A percentile compares a stretch with the other conserved stretches of the same genome.
These are phyloP conservation scores for Augochlorella aurata DNA, from an alignment of 2,888 invertebrate genomes.

Conservation along the genomic window DNA sequence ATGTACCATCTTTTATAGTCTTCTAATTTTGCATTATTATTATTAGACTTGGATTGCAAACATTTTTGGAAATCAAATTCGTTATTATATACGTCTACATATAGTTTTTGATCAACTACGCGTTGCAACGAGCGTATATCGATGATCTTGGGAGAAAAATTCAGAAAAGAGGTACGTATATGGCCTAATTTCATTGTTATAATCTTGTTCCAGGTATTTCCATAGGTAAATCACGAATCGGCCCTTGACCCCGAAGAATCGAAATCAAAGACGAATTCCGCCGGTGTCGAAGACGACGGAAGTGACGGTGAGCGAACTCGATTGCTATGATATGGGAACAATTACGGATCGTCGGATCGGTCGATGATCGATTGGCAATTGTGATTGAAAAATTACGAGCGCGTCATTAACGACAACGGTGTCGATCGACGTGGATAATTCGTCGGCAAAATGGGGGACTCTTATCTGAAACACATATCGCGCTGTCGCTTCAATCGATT, in stretches of 20 bases:
- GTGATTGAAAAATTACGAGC: conserved; percentile 3
- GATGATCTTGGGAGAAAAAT: too few species aligned
- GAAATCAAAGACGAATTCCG: neutral
- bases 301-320: neutral
- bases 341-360: neutral
- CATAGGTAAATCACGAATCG: neutral
- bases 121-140: too few species aligned
- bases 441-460: neutral
- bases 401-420: conserved; percentile 22
- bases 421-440: conserved; percentile 27
- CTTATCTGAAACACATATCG: conserved; percentile 20
- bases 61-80: too few species aligned
- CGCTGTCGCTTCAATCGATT: conserved; percentile 11
- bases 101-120: too few species aligned
- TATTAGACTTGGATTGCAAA: too few species aligned
- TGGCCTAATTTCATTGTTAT: neutral
- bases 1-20: too few species aligned
- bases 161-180: too few species aligned
- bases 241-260: neutral
- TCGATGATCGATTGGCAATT: neutral
- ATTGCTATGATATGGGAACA: neutral
- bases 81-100: too few species aligned
- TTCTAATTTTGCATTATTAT: too few species aligned
- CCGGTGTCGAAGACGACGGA: neutral
- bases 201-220: neutral